Percentiles rank a stretch among this genome's conserved stretches.
These are phyloP conservation scores for Alethe diademata DNA, from an alignment of 2,113 vertebrate species.

Conservation along the genomic window DNA sequence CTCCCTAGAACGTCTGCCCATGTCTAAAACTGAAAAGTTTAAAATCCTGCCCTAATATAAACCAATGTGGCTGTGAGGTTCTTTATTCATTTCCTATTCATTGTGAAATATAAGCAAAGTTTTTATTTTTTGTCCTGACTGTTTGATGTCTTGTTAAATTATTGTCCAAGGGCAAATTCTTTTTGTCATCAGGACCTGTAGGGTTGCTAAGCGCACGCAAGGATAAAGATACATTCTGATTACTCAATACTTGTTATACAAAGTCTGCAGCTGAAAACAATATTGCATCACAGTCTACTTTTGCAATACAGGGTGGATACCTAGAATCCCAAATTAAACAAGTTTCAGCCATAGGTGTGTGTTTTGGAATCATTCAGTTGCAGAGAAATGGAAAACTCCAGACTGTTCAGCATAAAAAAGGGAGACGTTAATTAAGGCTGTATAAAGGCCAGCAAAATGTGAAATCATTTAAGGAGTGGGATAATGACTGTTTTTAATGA, in stretches of 20 bases:
- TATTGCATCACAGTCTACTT: constrained; percentile 65
- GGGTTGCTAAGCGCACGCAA: constrained; percentile 53
- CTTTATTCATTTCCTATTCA: background rate
- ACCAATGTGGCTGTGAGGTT: background rate
- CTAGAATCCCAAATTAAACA: constrained; percentile 62
- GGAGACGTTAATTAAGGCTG: background rate
- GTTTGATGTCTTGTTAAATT: constrained; percentile 47
- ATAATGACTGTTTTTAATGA: background rate
- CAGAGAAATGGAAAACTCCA: constrained; percentile 32
- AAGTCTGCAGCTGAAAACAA: constrained; percentile 56
- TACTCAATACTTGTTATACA: constrained; percentile 73
- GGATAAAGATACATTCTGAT: constrained; percentile 61
- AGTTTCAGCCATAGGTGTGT: constrained; percentile 46
- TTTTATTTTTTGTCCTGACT: background rate
- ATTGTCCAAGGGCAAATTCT: constrained; percentile 50
- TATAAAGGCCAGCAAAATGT: constrained; percentile 14
- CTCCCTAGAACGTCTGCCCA: background rate
- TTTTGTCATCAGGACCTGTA: constrained; percentile 51
- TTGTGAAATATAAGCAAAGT: constrained; percentile 6
- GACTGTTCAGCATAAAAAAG: background rate
- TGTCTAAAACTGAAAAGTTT: background rate
- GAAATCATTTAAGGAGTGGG: background rate
- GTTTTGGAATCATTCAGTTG: constrained; percentile 31
- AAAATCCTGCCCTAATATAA: background rate
- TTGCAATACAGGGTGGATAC: constrained; percentile 69